Evolutionary conservation across 1,140 invertebrate species (phyloP), one percentile per base, ranked within the genome.

Genomic region (Acromyrmex charruanus): DNA sequence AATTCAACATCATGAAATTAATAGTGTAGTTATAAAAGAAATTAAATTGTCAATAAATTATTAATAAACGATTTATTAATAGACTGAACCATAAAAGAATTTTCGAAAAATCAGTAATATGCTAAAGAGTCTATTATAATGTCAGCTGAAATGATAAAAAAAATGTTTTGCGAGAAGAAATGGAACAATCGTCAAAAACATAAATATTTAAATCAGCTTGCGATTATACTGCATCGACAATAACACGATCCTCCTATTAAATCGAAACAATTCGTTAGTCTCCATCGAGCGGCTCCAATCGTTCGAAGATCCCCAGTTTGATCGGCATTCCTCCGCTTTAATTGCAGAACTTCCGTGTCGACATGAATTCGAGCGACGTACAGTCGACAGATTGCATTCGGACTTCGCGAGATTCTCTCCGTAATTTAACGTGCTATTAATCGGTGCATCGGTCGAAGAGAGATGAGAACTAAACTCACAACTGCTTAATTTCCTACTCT

Each of bases 391-490:
- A 72, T 59, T 81, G 51, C 65, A n/a, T 28, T 72, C 66, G 79
- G 65, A 44, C 31, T 51, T 28, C 21, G n/a, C 35, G 53, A 59
- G 25, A 72, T 21, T n/a, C 35, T 25, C 65, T n/a, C 39, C 28
- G 25, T 69, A 82, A 82, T 74, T 82, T 59, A 82, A 74, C 39
- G 53, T 69, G 69, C 55, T 65, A 61, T 84, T 81, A 72, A 81
- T 84, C 69, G 71, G 14, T 9, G 14, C 69, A 16, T 59, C 16
- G 21, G 16, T 3, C 39, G 4, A 35, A 25, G 53, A 51, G 25
- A 44, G 44, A 71, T 2, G 28, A 44, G 9, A 14, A 71, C 2
- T 21, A 18, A 44, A 72, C 16, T 55, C 31, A 28, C 28, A 25
- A 53, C 49, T 35, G 39, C 31, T 71, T 35, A 35, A 35, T 35